Base-by-base conservation (phyloP, 2,113 vertebrate genomes). In the Amblyopsis rosae region DNA sequence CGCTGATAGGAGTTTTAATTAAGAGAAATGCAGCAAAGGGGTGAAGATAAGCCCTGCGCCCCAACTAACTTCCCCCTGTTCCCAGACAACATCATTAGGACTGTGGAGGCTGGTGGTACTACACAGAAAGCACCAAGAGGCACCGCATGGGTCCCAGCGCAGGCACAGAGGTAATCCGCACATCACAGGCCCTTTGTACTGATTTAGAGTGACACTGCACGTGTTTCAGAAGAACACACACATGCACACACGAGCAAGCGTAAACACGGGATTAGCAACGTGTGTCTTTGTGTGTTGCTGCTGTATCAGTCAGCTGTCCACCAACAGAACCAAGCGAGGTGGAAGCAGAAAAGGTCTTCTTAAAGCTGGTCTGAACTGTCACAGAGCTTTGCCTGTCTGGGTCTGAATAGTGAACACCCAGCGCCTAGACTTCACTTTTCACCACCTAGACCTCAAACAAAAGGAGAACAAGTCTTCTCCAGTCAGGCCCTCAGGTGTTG, bases 1-100 rank as follows among this genome's bases (percentile, higher is more conserved):
- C 86, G 89, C 88, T 91, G 93, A 93, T 94, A 92, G 87, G 89
- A 91, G 87, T 93, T 94, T 93, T 93, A 94, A 93, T 93, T 93
- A 94, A 94, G 90, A 92, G 87, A 88, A 93, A 91, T 87, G 85
- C 85, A 82, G 84, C 80, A 56, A 78, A 87, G 82, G 82, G 62
- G 67, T 79, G 79, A 75, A 92, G 89, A 93, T 92, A 90, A 91
- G 88, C 85, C 83, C 82, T 81, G 17, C 61, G 41, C 56, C 63
- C 26, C 1, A 33, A 26, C 6, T 2, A 60, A 3, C 8, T 41
- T 49, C n/a, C n/a, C n/a, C 48, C 54, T 77, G 84, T 82, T 63
- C 83, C 80, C 83, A 79, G 82, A 89, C 88, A 86, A 78, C 87
- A 91, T 91, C 88, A 91, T 90, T 89, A 90, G 86, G 84, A 80